phyloP scores from a whole-genome alignment of 2,797 vertebrate genomes.

The Natrix natrix region DNA sequence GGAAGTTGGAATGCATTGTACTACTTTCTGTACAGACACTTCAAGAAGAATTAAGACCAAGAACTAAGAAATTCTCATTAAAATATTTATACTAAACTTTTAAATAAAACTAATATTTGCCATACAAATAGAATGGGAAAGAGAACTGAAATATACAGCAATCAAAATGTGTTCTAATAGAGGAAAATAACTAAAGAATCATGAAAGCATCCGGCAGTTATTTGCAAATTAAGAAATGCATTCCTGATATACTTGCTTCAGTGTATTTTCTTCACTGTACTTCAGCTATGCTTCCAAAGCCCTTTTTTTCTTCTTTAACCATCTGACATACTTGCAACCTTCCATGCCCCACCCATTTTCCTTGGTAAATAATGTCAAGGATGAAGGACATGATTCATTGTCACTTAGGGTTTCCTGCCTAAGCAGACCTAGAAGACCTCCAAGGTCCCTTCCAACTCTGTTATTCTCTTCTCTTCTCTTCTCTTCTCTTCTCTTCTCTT shows the following conservation, averaged over 20 bases:
- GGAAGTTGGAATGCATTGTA: not conserved
- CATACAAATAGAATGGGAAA: not conserved
- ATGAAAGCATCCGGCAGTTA: not conserved
- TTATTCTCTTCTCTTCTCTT: too few species aligned
- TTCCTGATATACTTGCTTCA: not conserved
- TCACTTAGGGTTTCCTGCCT: not conserved
- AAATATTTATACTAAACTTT: not conserved
- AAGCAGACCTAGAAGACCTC: too few species aligned
- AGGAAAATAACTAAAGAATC: not conserved
- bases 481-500: too few species aligned
- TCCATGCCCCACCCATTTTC: not conserved
- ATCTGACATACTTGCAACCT: not conserved
- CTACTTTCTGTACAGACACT: not conserved
- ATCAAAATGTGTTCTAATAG: not conserved
- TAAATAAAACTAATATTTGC: not conserved
- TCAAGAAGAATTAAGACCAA: not conserved
- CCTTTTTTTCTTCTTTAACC: not conserved
- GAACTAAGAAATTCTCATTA: not conserved
- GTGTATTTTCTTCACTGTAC: not conserved
- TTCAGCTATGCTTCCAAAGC: not conserved
- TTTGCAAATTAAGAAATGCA: not conserved
- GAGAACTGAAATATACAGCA: not conserved
- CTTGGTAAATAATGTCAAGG: not conserved
- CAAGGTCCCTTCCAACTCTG: too few species aligned
- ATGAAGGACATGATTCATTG: not conserved